Conservation (phyloP, 2,113 vertebrate species). For the Hemiscyllium ocellatum region DNA sequence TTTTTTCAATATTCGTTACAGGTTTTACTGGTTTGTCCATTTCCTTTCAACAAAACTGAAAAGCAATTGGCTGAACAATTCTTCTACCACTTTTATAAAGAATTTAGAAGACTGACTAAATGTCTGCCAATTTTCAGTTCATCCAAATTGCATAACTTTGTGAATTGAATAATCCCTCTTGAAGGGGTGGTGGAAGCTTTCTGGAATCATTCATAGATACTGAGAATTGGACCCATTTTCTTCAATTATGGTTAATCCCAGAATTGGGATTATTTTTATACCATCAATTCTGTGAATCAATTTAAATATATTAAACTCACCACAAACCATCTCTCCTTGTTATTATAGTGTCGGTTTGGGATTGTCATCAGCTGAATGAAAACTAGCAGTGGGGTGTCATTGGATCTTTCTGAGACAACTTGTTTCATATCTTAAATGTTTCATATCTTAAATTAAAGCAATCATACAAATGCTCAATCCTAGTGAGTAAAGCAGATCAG, state of each 20-base stretch:
- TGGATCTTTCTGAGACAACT: neutral
- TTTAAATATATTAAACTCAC: neutral
- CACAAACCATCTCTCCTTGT: neutral
- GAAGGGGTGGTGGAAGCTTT: too few relatives aligned
- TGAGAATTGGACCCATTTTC: neutral
- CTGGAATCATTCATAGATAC: neutral
- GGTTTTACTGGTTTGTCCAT: neutral
- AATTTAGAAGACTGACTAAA: neutral
- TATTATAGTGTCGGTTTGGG: neutral
- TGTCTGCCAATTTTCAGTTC: neutral
- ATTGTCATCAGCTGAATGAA: neutral
- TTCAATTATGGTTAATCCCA: neutral
- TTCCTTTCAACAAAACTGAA: neutral
- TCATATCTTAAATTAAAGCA: too few relatives aligned
- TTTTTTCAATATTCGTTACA: neutral
- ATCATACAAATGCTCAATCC: neutral
- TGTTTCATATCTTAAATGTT: neutral
- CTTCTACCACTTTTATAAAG: neutral
- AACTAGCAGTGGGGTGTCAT: too few relatives aligned
- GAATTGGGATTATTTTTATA: neutral
- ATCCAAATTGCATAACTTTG: neutral
- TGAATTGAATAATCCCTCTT: neutral
- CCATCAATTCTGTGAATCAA: neutral
- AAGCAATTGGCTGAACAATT: neutral
- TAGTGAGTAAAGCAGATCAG: neutral